phyloP scores from a whole-genome alignment of 2,888 invertebrate genomes.

The Caradrina kadenii region DNA sequence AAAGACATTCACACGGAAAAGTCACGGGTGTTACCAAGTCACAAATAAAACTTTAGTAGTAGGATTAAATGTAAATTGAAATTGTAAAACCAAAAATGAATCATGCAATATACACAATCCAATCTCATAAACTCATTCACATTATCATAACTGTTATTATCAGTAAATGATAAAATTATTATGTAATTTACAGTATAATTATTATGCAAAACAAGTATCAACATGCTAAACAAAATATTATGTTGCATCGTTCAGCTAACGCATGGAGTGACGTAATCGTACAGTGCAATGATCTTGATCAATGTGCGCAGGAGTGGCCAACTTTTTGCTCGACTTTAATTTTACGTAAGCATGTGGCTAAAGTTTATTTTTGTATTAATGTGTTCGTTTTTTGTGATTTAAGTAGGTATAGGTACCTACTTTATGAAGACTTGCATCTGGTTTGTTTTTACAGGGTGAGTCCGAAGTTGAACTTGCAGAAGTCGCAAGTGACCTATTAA shows the following conservation, averaged over 20 bases:
- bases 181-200: constrained; percentile 1
- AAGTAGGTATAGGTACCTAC: neutral
- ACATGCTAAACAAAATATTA: constrained; percentile 16
- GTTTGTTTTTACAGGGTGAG: no score
- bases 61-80: neutral
- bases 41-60: neutral
- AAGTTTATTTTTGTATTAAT: constrained; percentile 5
- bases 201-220: constrained; percentile 32
- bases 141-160: constrained; percentile 4
- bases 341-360: constrained; percentile 12
- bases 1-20: no score
- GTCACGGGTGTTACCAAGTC: no score
- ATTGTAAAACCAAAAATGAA: neutral
- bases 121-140: constrained; percentile 5
- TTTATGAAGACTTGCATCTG: no score
- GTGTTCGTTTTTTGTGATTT: neutral
- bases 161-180: constrained; percentile 12
- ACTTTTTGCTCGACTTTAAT: constrained; percentile 26
- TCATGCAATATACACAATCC: neutral
- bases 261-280: constrained; percentile 47
- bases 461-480: no score
- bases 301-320: constrained; percentile 39
- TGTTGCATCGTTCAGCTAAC: constrained; percentile 47
- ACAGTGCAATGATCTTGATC: constrained; percentile 55
- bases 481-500: no score